A percentile compares a stretch with the other conserved stretches of the same genome.
phyloP scores from a whole-genome alignment of 2,113 vertebrate genomes.

The Hydrolagus affinis region DNA sequence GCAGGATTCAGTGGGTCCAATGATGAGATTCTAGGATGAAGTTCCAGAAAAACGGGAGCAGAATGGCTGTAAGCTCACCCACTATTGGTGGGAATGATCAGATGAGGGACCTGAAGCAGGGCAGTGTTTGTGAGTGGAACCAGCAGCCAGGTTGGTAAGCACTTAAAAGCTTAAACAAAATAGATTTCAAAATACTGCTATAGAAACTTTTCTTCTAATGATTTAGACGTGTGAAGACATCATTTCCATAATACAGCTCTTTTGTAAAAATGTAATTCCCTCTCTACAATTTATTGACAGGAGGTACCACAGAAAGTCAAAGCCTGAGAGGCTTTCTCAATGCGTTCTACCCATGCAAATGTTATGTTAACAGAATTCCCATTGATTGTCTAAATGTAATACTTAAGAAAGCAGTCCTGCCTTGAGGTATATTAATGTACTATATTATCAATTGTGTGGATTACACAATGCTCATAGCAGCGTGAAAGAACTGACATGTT shows the following conservation, averaged over 20 bases:
- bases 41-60: no score
- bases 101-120: no score
- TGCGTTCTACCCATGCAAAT: conserved; percentile 51
- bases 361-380: conserved; percentile 54
- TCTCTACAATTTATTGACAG: conserved; percentile 52
- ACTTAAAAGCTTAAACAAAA: not conserved
- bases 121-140: no score
- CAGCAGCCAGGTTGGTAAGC: not conserved
- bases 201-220: not conserved
- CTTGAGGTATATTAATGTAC: conserved; percentile 32
- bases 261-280: not conserved
- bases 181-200: not conserved
- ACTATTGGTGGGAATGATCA: no score
- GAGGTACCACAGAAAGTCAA: conserved; percentile 61
- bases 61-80: no score
- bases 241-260: not conserved
- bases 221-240: not conserved
- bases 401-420: conserved; percentile 43
- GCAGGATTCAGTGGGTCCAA: no score
- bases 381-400: conserved; percentile 46
- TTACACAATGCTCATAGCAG: conserved; percentile 31
- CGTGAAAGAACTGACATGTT: not conserved
- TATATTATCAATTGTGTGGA: conserved; percentile 37
- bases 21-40: no score
- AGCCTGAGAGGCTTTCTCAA: conserved; percentile 48